Evolutionary conservation across 1,140 invertebrate species (phyloP).

Genomic region (Trichonephila clavata): DNA sequence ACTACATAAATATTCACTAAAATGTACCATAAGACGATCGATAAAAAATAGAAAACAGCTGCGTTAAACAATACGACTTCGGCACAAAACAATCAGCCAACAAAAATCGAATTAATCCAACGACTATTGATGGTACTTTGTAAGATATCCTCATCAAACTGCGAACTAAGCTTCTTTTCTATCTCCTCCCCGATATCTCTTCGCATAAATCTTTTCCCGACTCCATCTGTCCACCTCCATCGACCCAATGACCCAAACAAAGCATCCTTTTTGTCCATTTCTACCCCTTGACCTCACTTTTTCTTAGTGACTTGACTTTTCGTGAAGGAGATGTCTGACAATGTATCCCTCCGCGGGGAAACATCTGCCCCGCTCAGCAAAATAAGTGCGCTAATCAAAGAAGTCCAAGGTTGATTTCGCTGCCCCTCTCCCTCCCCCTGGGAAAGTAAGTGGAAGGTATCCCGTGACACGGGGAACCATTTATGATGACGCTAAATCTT

Average conservation of each 20-base stretch:
- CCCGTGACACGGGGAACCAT: constrained; percentile 17
- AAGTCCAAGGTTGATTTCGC: constrained; percentile 31
- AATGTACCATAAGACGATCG: too few relatives aligned
- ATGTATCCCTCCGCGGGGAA: constrained; percentile 59
- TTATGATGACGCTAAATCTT: constrained; percentile 59
- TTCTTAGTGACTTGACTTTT: not conserved
- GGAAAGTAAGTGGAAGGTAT: constrained; percentile 28
- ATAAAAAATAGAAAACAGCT: too few relatives aligned
- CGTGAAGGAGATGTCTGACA: constrained; percentile 2
- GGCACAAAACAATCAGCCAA: too few relatives aligned
- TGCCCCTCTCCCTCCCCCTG: not conserved
- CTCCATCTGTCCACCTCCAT: constrained; percentile 49
- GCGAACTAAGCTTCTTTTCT: not conserved
- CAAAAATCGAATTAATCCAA: too few relatives aligned
- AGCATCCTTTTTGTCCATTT: constrained; percentile 46
- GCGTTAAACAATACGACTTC: too few relatives aligned
- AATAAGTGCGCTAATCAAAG: constrained; percentile 67
- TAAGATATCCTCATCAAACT: not conserved
- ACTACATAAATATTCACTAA: too few relatives aligned
- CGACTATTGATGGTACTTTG: too few relatives aligned
- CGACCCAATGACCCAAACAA: constrained; percentile 58
- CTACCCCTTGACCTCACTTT: not conserved
- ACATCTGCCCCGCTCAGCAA: constrained; percentile 46
- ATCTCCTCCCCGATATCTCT: not conserved
- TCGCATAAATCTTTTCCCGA: constrained; percentile 8